Percentiles rank a stretch among this genome's conserved stretches.
Evolutionary conservation across 2,113 vertebrate species (phyloP).

Genomic region (Beaufortia kweichowensis): DNA sequence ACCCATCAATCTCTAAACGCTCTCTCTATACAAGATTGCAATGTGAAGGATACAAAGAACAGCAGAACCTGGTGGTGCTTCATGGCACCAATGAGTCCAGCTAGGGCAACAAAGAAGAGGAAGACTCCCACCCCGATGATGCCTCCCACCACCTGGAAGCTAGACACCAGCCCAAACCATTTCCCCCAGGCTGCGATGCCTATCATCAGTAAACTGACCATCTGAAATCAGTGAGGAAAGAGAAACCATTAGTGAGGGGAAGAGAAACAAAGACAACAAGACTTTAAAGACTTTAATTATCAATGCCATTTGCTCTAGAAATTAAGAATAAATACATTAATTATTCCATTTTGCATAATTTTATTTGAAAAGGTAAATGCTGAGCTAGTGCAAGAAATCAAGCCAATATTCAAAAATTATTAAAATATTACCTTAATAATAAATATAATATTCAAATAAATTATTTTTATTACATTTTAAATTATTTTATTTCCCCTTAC

Average conservation of each 20-base stretch:
- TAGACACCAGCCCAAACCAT: slow-evolving; percentile 93
- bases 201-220: slow-evolving; percentile 94
- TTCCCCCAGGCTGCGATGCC: slow-evolving; percentile 95
- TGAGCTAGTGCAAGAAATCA: too few species aligned
- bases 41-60: slow-evolving; percentile 96
- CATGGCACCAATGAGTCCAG: slow-evolving; percentile 89
- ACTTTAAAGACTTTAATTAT: not conserved
- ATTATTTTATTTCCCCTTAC: too few species aligned
- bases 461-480: too few species aligned
- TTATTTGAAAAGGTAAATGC: too few species aligned
- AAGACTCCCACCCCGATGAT: slow-evolving; percentile 90
- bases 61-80: slow-evolving; percentile 96
- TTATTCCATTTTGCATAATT: too few species aligned
- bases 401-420: too few species aligned
- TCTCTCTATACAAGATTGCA: too few species aligned
- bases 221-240: slow-evolving; percentile 64
- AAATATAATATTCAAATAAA: too few species aligned
- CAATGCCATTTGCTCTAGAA: too few species aligned
- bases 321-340: too few species aligned
- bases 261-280: not conserved
- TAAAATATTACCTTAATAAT: too few species aligned
- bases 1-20: not conserved
- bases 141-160: slow-evolving; percentile 90
- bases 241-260: not conserved
- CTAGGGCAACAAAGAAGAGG: slow-evolving; percentile 90